phyloP scores from a whole-genome alignment of 1,140 invertebrate species.

The Lerema accius region DNA sequence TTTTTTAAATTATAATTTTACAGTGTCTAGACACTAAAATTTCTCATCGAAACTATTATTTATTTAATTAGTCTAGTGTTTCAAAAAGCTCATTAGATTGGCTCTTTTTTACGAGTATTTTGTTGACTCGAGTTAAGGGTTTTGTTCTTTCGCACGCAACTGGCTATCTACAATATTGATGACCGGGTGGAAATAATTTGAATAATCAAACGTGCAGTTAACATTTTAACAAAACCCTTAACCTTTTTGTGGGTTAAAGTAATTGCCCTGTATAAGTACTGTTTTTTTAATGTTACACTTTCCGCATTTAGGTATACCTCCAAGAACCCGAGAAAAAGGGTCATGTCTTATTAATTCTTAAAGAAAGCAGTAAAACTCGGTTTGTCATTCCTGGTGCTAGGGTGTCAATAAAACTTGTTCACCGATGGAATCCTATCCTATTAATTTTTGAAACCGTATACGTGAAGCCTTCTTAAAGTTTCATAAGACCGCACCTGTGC shows the following conservation, averaged over 20 bases:
- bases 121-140: conserved; percentile 35
- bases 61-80: no score
- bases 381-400: background rate
- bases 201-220: conserved; percentile 18
- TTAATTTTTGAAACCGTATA: background rate
- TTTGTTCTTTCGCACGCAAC: conserved; percentile 37
- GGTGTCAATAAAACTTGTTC: conserved; percentile 3
- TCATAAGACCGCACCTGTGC: background rate
- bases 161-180: conserved; percentile 39
- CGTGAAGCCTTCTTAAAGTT: conserved; percentile 11
- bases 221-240: conserved; percentile 22
- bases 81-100: no score
- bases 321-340: no score
- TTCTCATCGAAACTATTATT: no score
- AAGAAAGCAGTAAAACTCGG: background rate
- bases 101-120: conserved; percentile 5
- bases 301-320: no score
- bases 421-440: background rate
- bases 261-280: no score
- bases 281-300: no score
- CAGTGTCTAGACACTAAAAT: no score
- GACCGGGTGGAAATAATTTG: conserved; percentile 28
- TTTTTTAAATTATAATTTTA: no score
- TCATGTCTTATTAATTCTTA: no score
- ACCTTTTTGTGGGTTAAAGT: conserved; percentile 3